Base-by-base conservation (phyloP, 1,140 invertebrate genomes). In the Drosophila sp. region DNA sequence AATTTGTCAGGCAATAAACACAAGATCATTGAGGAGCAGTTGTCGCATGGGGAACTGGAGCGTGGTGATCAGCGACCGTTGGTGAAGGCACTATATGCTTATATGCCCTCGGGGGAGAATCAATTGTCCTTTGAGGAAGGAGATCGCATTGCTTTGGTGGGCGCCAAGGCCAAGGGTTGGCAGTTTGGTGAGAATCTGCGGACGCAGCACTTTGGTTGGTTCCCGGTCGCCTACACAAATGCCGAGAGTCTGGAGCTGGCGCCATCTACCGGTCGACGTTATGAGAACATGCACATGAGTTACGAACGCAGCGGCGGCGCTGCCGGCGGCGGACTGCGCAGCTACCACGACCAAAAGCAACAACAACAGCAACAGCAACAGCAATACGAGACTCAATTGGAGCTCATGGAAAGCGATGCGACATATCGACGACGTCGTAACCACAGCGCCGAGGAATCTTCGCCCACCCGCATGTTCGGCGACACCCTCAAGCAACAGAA, bases 151-250 rank as follows among this genome's bases (percentile, higher is more conserved):
- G 95, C 96, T 6, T 92, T 98, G 69, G 95, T 98, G 72, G 97
- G 97, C 90, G 97, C 97, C 78, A 94, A 97, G 69, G 97, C 97
- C 83, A 97, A 98, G 91, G 97, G 97, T 43, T 99, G 97, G 97
- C 97, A 98, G 91, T 98, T 97, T 90, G 97, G 97, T 18, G 97
- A 98, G 91, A 98, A 98, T 92, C 92, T 97, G 65, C 93, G 97
- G 11, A 98, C 96, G 18, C 96, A 97, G 90, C 94, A 96, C 80
- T 96, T 97, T 66, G 97, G 97, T 11, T 98, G 97, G 97, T 98
- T 98, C 92, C 97, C 97, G 0, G 92, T 98, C 34, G 97, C 97
- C 7, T 99, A 98, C 83, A 98, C 97, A 29, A 97, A 98, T 92
- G 87, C 92, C 91, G 90, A 14, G 32, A 71, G 57, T 3, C 40